A percentile compares a stretch with the other conserved stretches of the same genome.
Conservation (phyloP, 2,113 vertebrate species). For the Chloebia gouldiae region DNA sequence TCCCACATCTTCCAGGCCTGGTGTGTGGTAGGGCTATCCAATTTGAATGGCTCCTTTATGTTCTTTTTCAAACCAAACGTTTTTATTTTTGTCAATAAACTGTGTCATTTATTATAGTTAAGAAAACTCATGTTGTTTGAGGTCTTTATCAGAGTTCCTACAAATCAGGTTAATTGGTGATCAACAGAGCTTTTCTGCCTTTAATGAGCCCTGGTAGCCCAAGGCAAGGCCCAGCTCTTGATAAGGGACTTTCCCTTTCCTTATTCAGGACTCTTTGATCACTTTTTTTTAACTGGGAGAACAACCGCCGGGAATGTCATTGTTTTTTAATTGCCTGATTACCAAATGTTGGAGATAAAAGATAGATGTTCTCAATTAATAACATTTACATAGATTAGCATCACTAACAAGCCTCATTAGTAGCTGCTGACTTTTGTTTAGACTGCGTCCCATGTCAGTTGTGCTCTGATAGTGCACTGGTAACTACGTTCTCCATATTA, state of each 20-base stretch:
- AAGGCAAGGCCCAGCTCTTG: conserved; percentile 87
- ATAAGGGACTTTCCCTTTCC: conserved; percentile 85
- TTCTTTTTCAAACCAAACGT: conserved; percentile 77
- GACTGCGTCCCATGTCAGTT: conserved; percentile 84
- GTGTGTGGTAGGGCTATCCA: conserved; percentile 63
- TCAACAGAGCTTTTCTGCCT: conserved; percentile 91
- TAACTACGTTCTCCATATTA: conserved; percentile 56
- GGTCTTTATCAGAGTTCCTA: conserved; percentile 90
- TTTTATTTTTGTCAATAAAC: conserved; percentile 84
- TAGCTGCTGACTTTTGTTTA: conserved; percentile 89
- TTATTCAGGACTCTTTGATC: conserved; percentile 91
- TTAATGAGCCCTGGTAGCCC: conserved; percentile 92
- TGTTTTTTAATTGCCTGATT: conserved; percentile 98
- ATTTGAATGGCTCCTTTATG: conserved; percentile 74
- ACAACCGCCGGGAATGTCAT: conserved; percentile 88
- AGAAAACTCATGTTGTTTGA: conserved; percentile 81
- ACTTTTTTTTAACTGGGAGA: conserved; percentile 82
- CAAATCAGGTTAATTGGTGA: conserved; percentile 99
- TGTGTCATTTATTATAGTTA: conserved; percentile 80
- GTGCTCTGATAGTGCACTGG: conserved; percentile 74
- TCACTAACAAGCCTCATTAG: conserved; percentile 98
- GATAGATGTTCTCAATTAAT: conserved; percentile 99
- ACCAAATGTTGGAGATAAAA: conserved; percentile 97
- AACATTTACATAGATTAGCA: conserved; percentile 99
- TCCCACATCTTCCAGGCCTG: conserved; percentile 28